Conservation (phyloP, 1,140 invertebrate species). For the Archivesica marissinica region DNA sequence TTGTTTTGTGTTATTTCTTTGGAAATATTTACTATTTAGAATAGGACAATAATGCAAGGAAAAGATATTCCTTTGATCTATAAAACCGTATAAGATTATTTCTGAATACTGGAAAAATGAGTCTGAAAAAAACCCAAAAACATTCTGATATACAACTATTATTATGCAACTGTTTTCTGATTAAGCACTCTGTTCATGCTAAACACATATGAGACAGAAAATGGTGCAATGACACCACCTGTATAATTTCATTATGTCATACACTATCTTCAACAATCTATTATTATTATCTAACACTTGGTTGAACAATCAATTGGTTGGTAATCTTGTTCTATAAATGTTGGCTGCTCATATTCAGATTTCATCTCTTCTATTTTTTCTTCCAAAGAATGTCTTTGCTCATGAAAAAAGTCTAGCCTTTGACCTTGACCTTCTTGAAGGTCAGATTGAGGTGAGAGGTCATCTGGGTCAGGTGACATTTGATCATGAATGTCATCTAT, state of each 20-base stretch:
- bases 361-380: not conserved
- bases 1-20: too few relatives aligned
- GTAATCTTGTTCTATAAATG: conserved; percentile 19
- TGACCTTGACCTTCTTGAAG: conserved; percentile 10
- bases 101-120: not conserved
- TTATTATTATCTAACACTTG: not conserved
- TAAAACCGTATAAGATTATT: too few relatives aligned
- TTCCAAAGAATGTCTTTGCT: conserved; percentile 4
- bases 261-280: not conserved
- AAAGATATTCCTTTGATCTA: too few relatives aligned
- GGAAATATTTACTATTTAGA: too few relatives aligned
- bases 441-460: conserved; percentile 35
- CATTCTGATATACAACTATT: not conserved
- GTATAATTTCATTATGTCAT: not conserved
- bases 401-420: conserved; percentile 24
- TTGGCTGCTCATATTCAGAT: not conserved
- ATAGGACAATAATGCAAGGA: too few relatives aligned
- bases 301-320: conserved; percentile 29
- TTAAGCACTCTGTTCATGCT: not conserved
- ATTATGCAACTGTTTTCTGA: not conserved
- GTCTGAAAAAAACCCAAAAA: not conserved
- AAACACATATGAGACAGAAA: not conserved
- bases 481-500: not conserved
- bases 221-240: not conserved
- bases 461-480: conserved; percentile 14